These are phyloP conservation scores for Ganaspis brasiliensis DNA, from an alignment of 2,888 invertebrate species.

Conservation along the genomic window DNA sequence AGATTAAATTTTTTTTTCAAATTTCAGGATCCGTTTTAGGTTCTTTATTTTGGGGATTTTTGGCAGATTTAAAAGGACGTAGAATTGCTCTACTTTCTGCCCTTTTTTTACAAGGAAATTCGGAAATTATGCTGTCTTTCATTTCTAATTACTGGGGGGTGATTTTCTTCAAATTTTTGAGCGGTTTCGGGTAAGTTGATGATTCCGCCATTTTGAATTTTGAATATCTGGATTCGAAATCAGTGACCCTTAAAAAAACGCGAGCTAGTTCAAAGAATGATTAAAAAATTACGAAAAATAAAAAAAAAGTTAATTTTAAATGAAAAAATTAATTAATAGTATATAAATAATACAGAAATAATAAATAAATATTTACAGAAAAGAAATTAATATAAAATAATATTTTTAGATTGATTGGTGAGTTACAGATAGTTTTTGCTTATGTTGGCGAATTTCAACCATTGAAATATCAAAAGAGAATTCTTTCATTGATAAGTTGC, in stretches of 20 bases:
- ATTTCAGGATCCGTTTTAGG: slow-evolving; percentile 85
- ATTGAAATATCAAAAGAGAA: slow-evolving; percentile 88
- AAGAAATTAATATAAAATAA: no score
- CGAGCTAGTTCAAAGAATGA: neutral
- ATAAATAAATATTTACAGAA: neutral
- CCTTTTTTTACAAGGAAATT: slow-evolving; percentile 83
- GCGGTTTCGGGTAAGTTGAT: slow-evolving; percentile 83
- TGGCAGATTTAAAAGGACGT: slow-evolving; percentile 86
- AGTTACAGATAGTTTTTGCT: slow-evolving; percentile 90
- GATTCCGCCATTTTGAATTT: no score
- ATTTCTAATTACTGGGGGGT: slow-evolving; percentile 83
- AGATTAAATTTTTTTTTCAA: no score
- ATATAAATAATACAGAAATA: no score
- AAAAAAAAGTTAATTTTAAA: neutral
- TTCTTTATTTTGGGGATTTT: slow-evolving; percentile 87
- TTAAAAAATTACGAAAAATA: slow-evolving; percentile 60
- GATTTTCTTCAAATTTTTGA: slow-evolving; percentile 85
- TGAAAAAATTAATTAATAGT: neutral
- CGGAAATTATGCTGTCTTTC: slow-evolving; percentile 83
- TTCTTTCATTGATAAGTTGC: slow-evolving; percentile 91
- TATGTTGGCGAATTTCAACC: slow-evolving; percentile 91
- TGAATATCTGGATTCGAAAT: no score
- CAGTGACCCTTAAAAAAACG: no score
- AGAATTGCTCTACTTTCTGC: slow-evolving; percentile 85
- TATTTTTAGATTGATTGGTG: slow-evolving; percentile 86